A percentile compares a stretch with the other conserved stretches of the same genome.
phyloP scores from a whole-genome alignment of 2,797 vertebrate genomes.

The Octomys mimax region DNA sequence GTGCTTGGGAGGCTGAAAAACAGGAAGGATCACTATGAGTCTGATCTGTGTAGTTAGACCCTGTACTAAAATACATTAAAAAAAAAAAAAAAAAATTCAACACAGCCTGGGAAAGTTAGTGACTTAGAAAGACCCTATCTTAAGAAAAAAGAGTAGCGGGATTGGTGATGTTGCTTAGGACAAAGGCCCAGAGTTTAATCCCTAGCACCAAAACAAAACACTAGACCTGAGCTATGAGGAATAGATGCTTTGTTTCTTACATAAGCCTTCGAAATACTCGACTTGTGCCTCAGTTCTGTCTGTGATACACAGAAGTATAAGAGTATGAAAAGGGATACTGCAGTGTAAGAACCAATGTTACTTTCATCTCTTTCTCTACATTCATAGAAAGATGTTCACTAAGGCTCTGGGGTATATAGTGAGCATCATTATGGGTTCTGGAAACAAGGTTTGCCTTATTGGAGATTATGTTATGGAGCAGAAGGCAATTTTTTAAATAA shows the following conservation, averaged over 20 bases:
- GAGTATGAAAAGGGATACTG: background rate
- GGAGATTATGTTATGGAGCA: slow-evolving; percentile 21
- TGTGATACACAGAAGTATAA: background rate
- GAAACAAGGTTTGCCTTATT: background rate
- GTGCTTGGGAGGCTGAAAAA: no score
- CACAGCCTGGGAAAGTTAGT: background rate
- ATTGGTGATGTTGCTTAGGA: background rate
- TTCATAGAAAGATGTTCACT: background rate
- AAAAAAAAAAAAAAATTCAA: background rate
- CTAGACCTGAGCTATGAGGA: background rate
- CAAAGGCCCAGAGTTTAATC: background rate
- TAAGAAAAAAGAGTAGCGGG: background rate
- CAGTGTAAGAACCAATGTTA: background rate
- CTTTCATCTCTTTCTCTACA: background rate
- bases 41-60: no score
- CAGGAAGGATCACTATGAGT: no score
- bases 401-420: background rate
- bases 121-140: background rate
- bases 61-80: no score
- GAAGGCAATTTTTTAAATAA: slow-evolving; percentile 43
- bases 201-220: background rate
- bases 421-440: background rate
- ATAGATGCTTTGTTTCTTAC: background rate
- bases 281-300: background rate
- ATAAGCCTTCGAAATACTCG: background rate